phyloP scores from a whole-genome alignment of 2,888 invertebrate genomes.

The Clitarchus hookeri region DNA sequence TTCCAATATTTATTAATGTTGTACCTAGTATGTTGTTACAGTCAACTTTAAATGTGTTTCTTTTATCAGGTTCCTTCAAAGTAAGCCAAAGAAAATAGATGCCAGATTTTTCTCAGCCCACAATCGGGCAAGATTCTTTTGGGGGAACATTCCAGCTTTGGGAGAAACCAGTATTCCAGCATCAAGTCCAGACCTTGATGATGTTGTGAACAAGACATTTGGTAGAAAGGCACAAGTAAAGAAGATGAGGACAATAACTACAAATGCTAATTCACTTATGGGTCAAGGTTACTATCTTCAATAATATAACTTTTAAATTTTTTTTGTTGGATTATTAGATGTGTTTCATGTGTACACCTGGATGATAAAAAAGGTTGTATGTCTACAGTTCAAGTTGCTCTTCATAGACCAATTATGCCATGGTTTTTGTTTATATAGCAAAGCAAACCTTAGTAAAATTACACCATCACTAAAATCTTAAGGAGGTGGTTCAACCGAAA shows the following conservation, averaged over 20 bases:
- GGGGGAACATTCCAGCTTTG: neutral
- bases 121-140: neutral
- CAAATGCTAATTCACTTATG: neutral
- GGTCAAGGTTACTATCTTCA: neutral
- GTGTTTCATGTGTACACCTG: no score
- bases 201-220: neutral
- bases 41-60: neutral
- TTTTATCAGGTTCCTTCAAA: slow-evolving; percentile 4
- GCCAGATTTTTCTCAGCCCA: neutral
- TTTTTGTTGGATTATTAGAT: no score
- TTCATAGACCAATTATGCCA: no score
- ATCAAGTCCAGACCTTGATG: neutral
- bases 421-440: no score
- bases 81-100: slow-evolving; percentile 10
- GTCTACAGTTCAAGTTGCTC: no score
- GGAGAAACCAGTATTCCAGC: neutral
- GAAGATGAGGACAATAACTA: neutral
- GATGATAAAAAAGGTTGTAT: no score
- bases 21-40: neutral
- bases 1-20: no score
- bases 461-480: no score
- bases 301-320: no score
- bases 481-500: no score
- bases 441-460: no score
- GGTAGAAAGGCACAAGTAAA: neutral